Evolutionary conservation across 2,113 vertebrate genomes (phyloP), one percentile per base, ranked within the genome.

Genomic region (Alligator sinensis): DNA sequence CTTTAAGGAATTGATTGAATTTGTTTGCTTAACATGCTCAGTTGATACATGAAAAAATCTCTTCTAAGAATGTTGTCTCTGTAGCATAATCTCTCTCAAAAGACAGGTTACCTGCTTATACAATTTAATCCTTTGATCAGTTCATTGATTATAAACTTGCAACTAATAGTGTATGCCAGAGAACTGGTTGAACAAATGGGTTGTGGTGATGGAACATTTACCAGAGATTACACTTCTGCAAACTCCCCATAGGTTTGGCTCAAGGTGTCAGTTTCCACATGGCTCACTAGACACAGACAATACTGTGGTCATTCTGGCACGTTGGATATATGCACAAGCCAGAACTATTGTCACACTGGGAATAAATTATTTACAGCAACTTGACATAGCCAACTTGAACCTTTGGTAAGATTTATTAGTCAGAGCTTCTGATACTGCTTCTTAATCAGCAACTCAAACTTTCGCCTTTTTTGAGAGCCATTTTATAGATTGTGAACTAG

Each of bases 1-100:
- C 75, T 75, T 93, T 47, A 85, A 90, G 70, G 80, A 94, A n/a
- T 75, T 89, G 57, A 60, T 87, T 72, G 25, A 91, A 79, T 88
- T 91, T 24, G 78, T 90, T 92, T 96, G 91, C 84, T 94, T 93
- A 70, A 55, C 89, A 81, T 72, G 47, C 47, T 47, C 76, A 85
- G 5, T 84, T 89, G 87, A 93, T 64, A 87, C 70, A 74, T 18
- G 66, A 68, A 68, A 68, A 72, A 27, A 4, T 5, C 21, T 84
- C 82, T 93, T 90, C 86, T 90, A 90, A 80, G 84, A 94, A 75
- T 82, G 77, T 55, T 94, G 58, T 66, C 55, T 92, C 59, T 12
- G 38, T 87, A 81, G 55, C 64, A 79, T 87, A 84, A 75, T 75
- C 18, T 38, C 57, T 91, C 77, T 60, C 55, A 21, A 89, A 87